Base-by-base conservation (phyloP, 2,113 vertebrate species). In the Pungitius pungitius region DNA sequence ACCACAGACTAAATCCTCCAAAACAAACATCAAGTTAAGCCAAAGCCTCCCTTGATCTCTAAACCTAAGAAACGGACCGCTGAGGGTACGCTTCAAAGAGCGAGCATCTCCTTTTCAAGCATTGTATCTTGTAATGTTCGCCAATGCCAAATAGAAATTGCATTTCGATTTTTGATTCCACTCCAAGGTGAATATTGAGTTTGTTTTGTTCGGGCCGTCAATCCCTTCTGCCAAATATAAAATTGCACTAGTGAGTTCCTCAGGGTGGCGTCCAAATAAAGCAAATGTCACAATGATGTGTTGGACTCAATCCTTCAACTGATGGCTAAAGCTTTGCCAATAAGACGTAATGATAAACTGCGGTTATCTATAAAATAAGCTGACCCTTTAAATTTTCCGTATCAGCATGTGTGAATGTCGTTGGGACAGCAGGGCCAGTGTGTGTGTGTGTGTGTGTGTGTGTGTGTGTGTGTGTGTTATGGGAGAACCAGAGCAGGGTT, bases 401-500 rank as follows among this genome's bases (percentile, higher is more conserved):
- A 20, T 33, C 9, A 69, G 45, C 39, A 61, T 82, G 52, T 62
- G 52, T n/a, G 62, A 55, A 47, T 60, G 51, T 58, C 33, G 58
- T 47, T 55, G 51, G 35, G 39, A 27, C 47, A 75, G 35, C 40
- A 59, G 64, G 56, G 43, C 18, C 52, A 59, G 20, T 3, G 63
- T 64, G 47, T 22, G 70, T 71, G 70, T 58, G 57, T 43, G 37
- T 62, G 45, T 54, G 73, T 66, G 68, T 63, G 74, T 63, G 67
- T 47, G 60, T 40, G 71, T 72, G 82, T 75, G 72, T 88, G 81
- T 70, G 75, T 66, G 78, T 60, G 78, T 81, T 69, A 83, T 58
- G 37, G 71, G 77, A 86, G 80, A 87, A 88, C 80, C 69, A 83
- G 85, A 73, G 72, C 65, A 26, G 81, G 80, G 84, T 78, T 87